phyloP scores from a whole-genome alignment of 1,140 invertebrate species.

The Leptonema lineaticorne region DNA sequence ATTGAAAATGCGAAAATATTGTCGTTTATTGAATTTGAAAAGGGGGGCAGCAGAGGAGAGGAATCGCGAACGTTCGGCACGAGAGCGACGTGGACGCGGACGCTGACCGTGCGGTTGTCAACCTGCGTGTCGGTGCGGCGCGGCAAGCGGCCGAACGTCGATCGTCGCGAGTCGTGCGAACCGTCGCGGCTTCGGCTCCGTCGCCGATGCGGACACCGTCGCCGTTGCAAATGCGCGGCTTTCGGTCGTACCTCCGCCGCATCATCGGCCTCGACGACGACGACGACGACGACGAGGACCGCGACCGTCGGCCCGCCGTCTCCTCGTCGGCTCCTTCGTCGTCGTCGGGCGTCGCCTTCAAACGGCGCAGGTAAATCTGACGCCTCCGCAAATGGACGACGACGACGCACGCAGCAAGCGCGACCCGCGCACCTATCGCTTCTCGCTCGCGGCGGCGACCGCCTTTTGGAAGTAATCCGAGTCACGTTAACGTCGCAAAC shows the following conservation, averaged over 20 bases:
- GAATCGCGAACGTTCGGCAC: neutral
- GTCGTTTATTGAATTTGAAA: neutral
- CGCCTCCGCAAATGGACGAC: neutral
- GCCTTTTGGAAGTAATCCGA: neutral
- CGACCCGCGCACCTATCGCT: neutral
- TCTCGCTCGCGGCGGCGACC: neutral
- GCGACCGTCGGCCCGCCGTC: neutral
- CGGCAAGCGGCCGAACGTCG: neutral
- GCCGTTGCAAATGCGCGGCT: neutral
- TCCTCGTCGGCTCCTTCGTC: neutral
- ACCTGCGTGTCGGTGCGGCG: neutral
- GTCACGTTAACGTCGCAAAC: too few species aligned
- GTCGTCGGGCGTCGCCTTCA: neutral
- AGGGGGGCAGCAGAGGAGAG: neutral
- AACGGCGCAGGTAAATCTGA: conserved; percentile 11
- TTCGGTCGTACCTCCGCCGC: neutral
- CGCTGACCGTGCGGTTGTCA: too few species aligned
- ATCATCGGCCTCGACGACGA: neutral
- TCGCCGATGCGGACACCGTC: neutral
- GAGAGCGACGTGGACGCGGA: neutral
- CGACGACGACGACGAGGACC: neutral
- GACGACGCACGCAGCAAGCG: neutral
- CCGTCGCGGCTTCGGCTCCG: neutral
- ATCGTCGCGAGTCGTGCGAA: neutral
- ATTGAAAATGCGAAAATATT: too few species aligned